phyloP scores from a whole-genome alignment of 2,888 invertebrate genomes.

The Tricholauxania praeusta region DNA sequence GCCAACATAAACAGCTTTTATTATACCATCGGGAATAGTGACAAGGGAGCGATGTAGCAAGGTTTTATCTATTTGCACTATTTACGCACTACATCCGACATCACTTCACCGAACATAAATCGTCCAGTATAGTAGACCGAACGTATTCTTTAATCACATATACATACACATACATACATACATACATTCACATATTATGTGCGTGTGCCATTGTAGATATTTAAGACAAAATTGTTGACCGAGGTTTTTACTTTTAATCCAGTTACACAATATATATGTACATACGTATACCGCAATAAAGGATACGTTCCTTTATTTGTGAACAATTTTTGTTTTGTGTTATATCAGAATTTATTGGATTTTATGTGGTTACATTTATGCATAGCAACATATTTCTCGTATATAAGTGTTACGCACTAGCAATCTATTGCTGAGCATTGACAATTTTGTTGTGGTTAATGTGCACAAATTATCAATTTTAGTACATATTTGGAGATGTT shows the following conservation, averaged over 20 bases:
- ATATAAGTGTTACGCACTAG: too few species aligned
- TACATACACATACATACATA: too few species aligned
- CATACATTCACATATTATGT: neutral
- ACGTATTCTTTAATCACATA: too few species aligned
- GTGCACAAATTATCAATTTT: too few species aligned
- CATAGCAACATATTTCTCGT: too few species aligned
- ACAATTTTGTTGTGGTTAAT: too few species aligned
- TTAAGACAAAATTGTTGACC: constrained; percentile 5
- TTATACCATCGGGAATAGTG: neutral
- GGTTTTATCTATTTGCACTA: neutral
- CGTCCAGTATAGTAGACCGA: too few species aligned
- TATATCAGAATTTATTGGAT: constrained; percentile 18
- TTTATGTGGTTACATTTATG: constrained; percentile 10
- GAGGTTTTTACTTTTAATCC: constrained; percentile 1
- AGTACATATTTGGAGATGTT: too few species aligned
- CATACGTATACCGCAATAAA: neutral
- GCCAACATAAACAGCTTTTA: constrained; percentile 12
- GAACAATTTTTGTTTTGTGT: neutral
- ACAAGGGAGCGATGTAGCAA: neutral
- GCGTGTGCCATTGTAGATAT: neutral
- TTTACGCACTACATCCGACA: neutral
- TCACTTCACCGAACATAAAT: too few species aligned
- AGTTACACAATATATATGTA: neutral
- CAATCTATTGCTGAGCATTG: too few species aligned
- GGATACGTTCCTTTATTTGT: neutral